Evolutionary conservation across 1,140 invertebrate genomes (phyloP), one percentile per base, ranked within the genome.

Genomic region (Eurosta solidaginis): DNA sequence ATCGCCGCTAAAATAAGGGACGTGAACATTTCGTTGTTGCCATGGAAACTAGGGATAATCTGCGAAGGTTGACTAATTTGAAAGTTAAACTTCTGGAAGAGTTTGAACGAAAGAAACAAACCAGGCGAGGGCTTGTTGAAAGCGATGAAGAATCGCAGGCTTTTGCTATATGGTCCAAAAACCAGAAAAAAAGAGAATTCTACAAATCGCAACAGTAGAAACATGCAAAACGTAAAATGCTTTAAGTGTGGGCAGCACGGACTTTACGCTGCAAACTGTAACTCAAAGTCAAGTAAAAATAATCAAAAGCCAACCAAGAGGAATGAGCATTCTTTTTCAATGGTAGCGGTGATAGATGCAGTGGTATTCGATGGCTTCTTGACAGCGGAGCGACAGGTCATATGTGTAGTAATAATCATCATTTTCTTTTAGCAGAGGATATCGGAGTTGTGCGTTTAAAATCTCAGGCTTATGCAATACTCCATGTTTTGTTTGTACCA

Each of bases 401-500:
- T 50, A 52, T 78, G 27, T 79, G 75, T 44, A 68, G 42, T 29
- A 49, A n/a, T n/a, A n/a, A n/a, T n/a, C n/a, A 80, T 1, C 79
- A 78, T 52, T 76, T 47, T 2, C 68, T 79, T 22, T 27, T 33
- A 12, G 45, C 73, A 0, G 22, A 75, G 9, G 78, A 78, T 7
- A 20, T 47, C 3, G 78, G 79, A n/a, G 54, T 73, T 10, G 74
- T 79, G 25, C 27, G 9, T 9, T 42, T 78, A 40, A 22, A 45
- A 22, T 77, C 40, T 20, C 14, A 77, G 40, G 29, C 59, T 6
- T 22, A 36, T 33, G 22, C 17, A 36, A 78, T 6, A 50, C 76
- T 45, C 44, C 77, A 78, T 33, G 75, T 80, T 20, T 44, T 80
- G 42, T 80, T 78, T 77, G 77, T 78, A 29, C 52, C 75, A 47